These are phyloP conservation scores for Caenorhabditis parvicauda DNA, from an alignment of 2,888 invertebrate genomes.

Conservation along the genomic window DNA sequence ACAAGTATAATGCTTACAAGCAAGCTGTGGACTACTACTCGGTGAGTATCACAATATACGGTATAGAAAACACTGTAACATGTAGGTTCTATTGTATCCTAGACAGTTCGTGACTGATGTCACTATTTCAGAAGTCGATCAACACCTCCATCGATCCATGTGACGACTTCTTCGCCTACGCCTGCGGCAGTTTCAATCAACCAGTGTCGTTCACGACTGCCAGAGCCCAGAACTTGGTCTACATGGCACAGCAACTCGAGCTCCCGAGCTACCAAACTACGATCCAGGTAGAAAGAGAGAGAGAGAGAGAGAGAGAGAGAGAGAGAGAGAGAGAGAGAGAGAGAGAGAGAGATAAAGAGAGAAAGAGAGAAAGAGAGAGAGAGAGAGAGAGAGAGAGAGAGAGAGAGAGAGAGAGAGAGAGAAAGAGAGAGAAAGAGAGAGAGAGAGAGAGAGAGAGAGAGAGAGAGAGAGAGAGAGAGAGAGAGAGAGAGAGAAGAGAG, in stretches of 20 bases:
- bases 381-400: too few species aligned
- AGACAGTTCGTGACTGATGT: neutral
- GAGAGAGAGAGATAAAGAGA: too few species aligned
- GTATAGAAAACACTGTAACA: neutral
- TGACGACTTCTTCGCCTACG: constrained; percentile 53
- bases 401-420: too few species aligned
- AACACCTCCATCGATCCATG: constrained; percentile 50
- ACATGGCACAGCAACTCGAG: constrained; percentile 37
- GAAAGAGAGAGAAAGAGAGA: too few species aligned
- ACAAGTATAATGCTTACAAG: constrained; percentile 31
- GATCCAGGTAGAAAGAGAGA: constrained; percentile 20
- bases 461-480: too few species aligned
- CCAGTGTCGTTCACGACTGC: constrained; percentile 33
- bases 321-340: too few species aligned
- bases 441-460: too few species aligned
- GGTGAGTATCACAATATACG: too few species aligned
- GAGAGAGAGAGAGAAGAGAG: too few species aligned
- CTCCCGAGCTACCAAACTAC: constrained; percentile 29
- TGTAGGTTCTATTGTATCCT: neutral
- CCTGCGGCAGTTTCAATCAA: constrained; percentile 44
- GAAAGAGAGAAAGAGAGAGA: too few species aligned
- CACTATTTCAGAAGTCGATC: constrained; percentile 23
- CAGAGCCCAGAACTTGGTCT: constrained; percentile 26
- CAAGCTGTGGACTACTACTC: constrained; percentile 26
- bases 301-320: too few species aligned